Evolutionary conservation across 1,140 invertebrate species (phyloP).

Genomic region (Marisa cornuarietis): DNA sequence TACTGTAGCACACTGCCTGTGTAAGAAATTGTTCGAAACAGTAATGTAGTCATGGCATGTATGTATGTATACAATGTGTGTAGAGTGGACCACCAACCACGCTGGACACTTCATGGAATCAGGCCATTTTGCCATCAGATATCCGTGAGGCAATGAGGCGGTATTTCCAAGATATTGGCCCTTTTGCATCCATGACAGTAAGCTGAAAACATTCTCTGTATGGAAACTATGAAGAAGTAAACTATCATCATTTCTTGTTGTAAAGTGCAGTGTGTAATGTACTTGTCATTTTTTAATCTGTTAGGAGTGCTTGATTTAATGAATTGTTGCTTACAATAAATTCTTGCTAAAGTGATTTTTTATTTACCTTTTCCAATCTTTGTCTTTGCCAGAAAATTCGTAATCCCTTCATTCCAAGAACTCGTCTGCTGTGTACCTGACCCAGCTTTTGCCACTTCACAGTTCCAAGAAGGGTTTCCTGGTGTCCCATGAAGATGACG

Average conservation of each 20-base stretch:
- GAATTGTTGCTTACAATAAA: neutral
- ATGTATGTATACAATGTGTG: neutral
- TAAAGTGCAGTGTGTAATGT: neutral
- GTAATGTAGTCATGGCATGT: neutral
- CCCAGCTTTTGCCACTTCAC: neutral
- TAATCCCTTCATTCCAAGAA: slow-evolving; percentile 12
- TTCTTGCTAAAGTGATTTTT: neutral
- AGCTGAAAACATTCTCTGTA: slow-evolving; percentile 15
- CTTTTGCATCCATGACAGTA: slow-evolving; percentile 63
- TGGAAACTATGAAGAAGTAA: neutral
- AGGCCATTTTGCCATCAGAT: slow-evolving; percentile 69
- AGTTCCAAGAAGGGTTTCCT: no score
- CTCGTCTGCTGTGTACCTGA: slow-evolving; percentile 23
- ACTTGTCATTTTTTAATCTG: neutral
- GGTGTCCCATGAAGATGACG: no score
- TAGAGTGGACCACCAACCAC: slow-evolving; percentile 43
- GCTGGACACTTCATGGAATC: slow-evolving; percentile 42
- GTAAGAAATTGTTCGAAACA: neutral
- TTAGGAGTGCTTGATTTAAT: neutral
- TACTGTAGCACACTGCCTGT: no score
- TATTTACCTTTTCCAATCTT: neutral
- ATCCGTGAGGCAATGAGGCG: slow-evolving; percentile 71
- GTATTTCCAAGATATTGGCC: slow-evolving; percentile 64
- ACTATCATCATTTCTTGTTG: neutral
- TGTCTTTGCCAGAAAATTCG: slow-evolving; percentile 22